Percentiles rank a stretch among this genome's conserved stretches.
Conservation (phyloP, 1,140 invertebrate genomes). For the Caenorhabditis inopinata region DNA sequence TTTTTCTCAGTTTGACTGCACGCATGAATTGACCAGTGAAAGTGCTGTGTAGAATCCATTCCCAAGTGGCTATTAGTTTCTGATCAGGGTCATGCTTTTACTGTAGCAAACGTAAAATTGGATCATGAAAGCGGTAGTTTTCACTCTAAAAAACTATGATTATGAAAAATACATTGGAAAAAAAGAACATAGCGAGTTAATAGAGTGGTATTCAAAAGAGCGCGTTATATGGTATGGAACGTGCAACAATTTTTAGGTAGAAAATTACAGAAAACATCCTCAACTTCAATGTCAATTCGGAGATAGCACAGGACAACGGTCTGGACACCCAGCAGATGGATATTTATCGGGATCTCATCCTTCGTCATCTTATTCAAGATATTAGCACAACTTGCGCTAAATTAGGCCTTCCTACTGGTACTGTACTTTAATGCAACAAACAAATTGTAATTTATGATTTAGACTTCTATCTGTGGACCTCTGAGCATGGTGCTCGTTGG, state of each 20-base stretch:
- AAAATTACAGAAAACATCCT: slow-evolving; percentile 24
- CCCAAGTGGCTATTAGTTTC: background rate
- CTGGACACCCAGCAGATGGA: slow-evolving; percentile 55
- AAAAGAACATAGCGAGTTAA: background rate
- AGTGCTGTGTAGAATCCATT: background rate
- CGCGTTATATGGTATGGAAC: too few relatives aligned
- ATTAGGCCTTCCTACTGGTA: slow-evolving; percentile 55
- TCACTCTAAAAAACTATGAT: too few relatives aligned
- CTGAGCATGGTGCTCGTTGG: slow-evolving; percentile 66
- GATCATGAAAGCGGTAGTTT: too few relatives aligned
- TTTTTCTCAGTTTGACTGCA: slow-evolving; percentile 16
- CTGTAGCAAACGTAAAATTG: background rate
- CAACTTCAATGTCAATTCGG: slow-evolving; percentile 28
- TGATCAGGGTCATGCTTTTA: background rate
- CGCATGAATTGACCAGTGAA: slow-evolving; percentile 25
- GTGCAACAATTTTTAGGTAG: background rate
- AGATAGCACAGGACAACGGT: slow-evolving; percentile 19
- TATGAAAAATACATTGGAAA: background rate
- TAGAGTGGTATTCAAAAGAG: too few relatives aligned
- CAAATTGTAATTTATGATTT: background rate
- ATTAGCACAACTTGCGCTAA: slow-evolving; percentile 62
- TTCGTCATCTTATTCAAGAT: slow-evolving; percentile 63
- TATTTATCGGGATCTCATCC: slow-evolving; percentile 62
- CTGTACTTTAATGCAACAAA: background rate
- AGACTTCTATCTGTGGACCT: slow-evolving; percentile 67